phyloP scores from a whole-genome alignment of 2,797 vertebrate genomes.

The Pipistrellus pipistrellus region DNA sequence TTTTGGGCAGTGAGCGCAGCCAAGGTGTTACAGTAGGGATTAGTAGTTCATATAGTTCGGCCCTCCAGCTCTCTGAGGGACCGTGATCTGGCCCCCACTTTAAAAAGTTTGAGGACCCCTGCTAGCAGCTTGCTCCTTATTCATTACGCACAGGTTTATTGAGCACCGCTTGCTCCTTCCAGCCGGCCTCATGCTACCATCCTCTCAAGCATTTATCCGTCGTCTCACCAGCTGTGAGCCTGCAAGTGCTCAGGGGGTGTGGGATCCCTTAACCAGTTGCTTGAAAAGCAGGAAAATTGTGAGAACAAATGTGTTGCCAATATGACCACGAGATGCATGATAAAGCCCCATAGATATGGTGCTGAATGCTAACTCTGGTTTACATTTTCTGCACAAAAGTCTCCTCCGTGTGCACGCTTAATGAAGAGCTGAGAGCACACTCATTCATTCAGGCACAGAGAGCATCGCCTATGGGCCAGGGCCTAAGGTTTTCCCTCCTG shows the following conservation, averaged over 20 bases:
- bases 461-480: neutral
- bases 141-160: neutral
- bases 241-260: constrained; percentile 23
- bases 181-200: neutral
- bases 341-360: neutral
- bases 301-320: constrained; percentile 50
- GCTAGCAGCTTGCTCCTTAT: neutral
- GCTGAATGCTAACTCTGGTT: constrained; percentile 6
- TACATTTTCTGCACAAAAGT: neutral
- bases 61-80: too few relatives aligned
- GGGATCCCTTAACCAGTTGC: constrained; percentile 43
- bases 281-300: constrained; percentile 64
- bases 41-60: too few relatives aligned
- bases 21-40: too few relatives aligned
- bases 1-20: too few relatives aligned
- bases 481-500: neutral
- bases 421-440: neutral
- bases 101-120: too few relatives aligned
- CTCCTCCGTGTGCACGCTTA: neutral
- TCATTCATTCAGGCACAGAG: neutral
- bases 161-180: neutral
- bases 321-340: neutral
- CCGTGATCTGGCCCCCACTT: too few relatives aligned
- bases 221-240: constrained; percentile 50
- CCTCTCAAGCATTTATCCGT: neutral